Conservation (phyloP, 2,888 invertebrate genomes). For the Philonicus albiceps region DNA sequence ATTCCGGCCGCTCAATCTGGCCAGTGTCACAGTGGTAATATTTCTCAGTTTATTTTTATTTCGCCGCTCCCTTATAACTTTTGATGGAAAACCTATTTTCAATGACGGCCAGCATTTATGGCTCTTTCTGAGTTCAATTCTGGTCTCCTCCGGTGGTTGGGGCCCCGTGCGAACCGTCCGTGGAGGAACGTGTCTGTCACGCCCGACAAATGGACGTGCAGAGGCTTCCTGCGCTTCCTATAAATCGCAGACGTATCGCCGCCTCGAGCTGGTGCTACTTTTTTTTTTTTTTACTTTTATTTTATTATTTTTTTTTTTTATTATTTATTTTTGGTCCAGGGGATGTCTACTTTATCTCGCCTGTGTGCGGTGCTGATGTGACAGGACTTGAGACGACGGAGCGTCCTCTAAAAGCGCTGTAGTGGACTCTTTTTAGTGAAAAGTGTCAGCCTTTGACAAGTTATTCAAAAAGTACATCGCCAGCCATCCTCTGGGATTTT, state of each 20-base stretch:
- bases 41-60: conserved; percentile 24
- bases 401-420: background rate
- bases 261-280: background rate
- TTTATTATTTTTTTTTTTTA: background rate
- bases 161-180: background rate
- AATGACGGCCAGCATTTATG: conserved; percentile 39
- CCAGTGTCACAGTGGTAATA: conserved; percentile 17
- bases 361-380: conserved; percentile 1
- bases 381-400: background rate
- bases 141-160: background rate
- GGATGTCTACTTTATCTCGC: conserved; percentile 15
- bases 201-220: conserved; percentile 31
- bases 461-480: conserved; percentile 42
- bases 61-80: conserved; percentile 23
- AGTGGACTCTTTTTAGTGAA: conserved; percentile 35
- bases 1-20: background rate
- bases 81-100: conserved; percentile 44
- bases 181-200: conserved; percentile 23
- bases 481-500: conserved; percentile 13
- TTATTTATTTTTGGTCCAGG: background rate
- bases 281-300: background rate
- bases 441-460: conserved; percentile 42
- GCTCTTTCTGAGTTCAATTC: conserved; percentile 9
- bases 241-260: conserved; percentile 8
- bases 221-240: background rate